A percentile compares a stretch with the other conserved stretches of the same genome.
phyloP scores from a whole-genome alignment of 2,113 vertebrate genomes.

The Perognathus longimembris region DNA sequence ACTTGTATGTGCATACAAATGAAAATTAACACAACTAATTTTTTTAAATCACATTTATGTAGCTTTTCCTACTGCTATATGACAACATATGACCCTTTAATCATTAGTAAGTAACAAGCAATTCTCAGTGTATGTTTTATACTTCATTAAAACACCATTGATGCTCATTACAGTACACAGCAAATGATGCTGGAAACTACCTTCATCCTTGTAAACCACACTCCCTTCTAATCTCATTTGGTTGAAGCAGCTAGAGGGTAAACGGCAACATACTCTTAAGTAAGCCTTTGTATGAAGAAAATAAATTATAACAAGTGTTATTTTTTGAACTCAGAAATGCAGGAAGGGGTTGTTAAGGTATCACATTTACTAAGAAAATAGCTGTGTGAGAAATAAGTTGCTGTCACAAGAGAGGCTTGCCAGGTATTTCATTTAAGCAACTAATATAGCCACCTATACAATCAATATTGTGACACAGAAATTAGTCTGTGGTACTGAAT shows the following conservation, averaged over 20 bases:
- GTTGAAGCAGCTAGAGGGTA: conserved; percentile 34
- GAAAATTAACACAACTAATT: not conserved
- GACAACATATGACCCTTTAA: conserved; percentile 2
- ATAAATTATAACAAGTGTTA: conserved; percentile 78
- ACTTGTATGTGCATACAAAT: not conserved
- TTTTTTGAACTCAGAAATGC: conserved; percentile 74
- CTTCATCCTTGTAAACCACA: not conserved
- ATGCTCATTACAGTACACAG: conserved; percentile 48
- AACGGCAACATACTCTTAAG: conserved; percentile 65
- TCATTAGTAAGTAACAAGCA: conserved; percentile 49
- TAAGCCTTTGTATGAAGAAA: conserved; percentile 76
- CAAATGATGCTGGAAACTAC: conserved; percentile 61
- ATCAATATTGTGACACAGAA: conserved; percentile 68
- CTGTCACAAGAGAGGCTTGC: conserved; percentile 74
- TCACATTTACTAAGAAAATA: conserved; percentile 75
- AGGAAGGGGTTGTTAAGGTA: conserved; percentile 77
- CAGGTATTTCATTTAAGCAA: conserved; percentile 65
- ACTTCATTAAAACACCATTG: conserved; percentile 57
- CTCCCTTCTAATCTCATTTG: conserved; percentile 51
- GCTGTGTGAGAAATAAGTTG: conserved; percentile 72
- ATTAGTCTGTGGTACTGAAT: conserved; percentile 52
- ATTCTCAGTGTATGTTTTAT: conserved; percentile 52
- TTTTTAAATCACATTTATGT: not conserved
- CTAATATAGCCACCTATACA: conserved; percentile 64
- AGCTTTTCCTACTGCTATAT: not conserved